Base-by-base conservation (phyloP, 2,113 vertebrate species). In the Gadus macrocephalus region DNA sequence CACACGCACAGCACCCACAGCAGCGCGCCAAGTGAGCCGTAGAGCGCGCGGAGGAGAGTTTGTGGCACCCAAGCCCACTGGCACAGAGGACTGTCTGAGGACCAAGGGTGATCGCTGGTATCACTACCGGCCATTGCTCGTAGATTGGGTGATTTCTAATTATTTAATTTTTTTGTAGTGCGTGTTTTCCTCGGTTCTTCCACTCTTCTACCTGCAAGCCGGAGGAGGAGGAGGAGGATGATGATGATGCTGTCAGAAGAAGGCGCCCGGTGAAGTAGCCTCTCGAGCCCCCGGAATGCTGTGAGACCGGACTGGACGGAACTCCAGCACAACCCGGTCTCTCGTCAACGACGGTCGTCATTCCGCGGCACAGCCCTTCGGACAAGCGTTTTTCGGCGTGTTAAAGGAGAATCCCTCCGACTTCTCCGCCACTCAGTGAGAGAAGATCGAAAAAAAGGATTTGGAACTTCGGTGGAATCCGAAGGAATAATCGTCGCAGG, bases 381-480 rank as follows among this genome's bases (percentile, higher is more conserved):
- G 12, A 55, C 53, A 35, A 35, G 4, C 31, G 31, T 35, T 35
- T 35, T 35, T 35, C 31, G 4, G 31, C 31, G 31, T 35, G 4
- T 35, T 35, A 4, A 49, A 49, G 42, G 42, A 49, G 42, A 49
- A 49, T 49, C 42, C 42, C 11, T 14, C 55, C 16, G 78, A 86
- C 83, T 84, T 85, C 81, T 85, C 86, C 61, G 75, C 63, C 17
- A 82, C 42, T 49, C 8, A 49, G 79, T 82, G 82, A 87, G 85
- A 78, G 61, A 78, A 22, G 66, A 66, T 66, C 66, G 64, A 67
- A 74, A 62, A 62, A 66, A 49, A 14, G 42, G 42, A 14, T 9
- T 49, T 14, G 2, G 42, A 49, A 49, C 42, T 49, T 49, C 25
- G 65, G 72, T 66, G 65, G 67, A 42, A 80, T 73, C 56, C 67